A percentile compares a stretch with the other conserved stretches of the same genome.
Evolutionary conservation across 1,140 invertebrate species (phyloP).

Genomic region (Scylla paramamosain): DNA sequence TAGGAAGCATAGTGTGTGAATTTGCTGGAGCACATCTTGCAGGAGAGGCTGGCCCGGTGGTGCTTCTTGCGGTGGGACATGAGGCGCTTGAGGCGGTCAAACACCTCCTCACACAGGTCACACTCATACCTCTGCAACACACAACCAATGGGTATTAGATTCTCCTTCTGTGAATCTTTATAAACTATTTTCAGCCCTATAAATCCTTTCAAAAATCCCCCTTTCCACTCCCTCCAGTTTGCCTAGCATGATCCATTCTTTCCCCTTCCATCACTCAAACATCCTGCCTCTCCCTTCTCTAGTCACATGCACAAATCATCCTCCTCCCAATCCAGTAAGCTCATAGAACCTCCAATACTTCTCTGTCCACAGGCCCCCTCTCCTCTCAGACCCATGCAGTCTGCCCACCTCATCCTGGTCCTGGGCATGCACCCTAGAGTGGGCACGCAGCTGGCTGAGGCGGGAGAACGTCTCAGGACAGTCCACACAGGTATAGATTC

Average conservation of each 20-base stretch:
- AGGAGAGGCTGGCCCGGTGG: constrained; percentile 67
- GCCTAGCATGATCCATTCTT: background rate
- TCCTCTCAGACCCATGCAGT: background rate
- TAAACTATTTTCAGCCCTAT: no score
- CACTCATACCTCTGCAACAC: constrained; percentile 70
- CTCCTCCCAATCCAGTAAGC: no score
- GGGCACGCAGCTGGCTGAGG: constrained; percentile 69
- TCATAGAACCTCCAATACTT: no score
- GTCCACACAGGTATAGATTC: constrained; percentile 72
- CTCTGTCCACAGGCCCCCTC: no score
- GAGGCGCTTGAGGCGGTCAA: constrained; percentile 65
- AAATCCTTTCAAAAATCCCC: background rate
- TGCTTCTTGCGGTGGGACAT: constrained; percentile 69
- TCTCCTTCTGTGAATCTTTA: background rate
- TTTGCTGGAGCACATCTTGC: constrained; percentile 75
- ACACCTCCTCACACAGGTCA: constrained; percentile 71
- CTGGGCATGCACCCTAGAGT: constrained; percentile 67
- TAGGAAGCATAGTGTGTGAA: constrained; percentile 79
- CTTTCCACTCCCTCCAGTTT: background rate
- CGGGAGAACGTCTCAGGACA: constrained; percentile 70
- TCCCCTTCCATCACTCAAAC: no score
- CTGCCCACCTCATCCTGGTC: constrained; percentile 62
- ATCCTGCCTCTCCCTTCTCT: no score
- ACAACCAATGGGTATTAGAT: background rate
- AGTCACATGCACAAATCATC: no score